phyloP scores from a whole-genome alignment of 2,113 vertebrate genomes.

The Ivindomyrus marchei region DNA sequence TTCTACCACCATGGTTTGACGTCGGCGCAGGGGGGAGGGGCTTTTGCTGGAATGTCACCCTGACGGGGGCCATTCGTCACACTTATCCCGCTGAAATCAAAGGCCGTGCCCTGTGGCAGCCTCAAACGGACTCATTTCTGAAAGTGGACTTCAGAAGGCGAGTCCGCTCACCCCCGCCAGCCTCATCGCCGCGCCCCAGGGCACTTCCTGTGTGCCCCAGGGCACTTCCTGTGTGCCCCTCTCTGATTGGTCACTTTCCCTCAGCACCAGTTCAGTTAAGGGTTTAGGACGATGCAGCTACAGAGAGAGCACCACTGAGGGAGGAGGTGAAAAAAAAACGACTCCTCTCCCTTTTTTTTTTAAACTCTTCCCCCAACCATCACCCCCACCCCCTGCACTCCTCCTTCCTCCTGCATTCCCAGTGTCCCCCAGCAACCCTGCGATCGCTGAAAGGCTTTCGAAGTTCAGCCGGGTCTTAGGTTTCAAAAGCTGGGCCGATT shows the following conservation, averaged over 20 bases:
- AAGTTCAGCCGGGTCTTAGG: constrained; percentile 23
- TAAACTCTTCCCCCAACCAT: too few relatives aligned
- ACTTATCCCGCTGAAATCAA: neutral
- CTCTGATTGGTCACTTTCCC: constrained; percentile 8
- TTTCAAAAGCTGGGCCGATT: constrained; percentile 91
- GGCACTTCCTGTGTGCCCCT: neutral
- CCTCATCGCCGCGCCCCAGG: neutral
- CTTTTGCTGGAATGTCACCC: neutral
- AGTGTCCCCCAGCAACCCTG: constrained; percentile 53
- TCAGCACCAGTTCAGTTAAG: neutral
- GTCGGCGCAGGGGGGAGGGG: neutral
- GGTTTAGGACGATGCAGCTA: neutral
- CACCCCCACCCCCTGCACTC: constrained; percentile 36
- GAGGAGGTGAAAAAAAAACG: neutral
- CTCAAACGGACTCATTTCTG: neutral
- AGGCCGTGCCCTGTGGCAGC: neutral
- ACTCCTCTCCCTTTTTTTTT: constrained; percentile 35
- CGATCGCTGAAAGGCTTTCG: constrained; percentile 58
- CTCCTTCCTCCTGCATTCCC: constrained; percentile 47
- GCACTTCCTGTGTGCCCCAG: neutral
- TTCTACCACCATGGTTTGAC: neutral
- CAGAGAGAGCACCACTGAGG: neutral
- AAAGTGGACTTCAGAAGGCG: neutral
- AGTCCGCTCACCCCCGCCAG: neutral
- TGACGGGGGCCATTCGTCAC: neutral